A percentile compares a stretch with the other conserved stretches of the same genome.
phyloP scores from a whole-genome alignment of 2,113 vertebrate genomes.

The Hemicordylus capensis region DNA sequence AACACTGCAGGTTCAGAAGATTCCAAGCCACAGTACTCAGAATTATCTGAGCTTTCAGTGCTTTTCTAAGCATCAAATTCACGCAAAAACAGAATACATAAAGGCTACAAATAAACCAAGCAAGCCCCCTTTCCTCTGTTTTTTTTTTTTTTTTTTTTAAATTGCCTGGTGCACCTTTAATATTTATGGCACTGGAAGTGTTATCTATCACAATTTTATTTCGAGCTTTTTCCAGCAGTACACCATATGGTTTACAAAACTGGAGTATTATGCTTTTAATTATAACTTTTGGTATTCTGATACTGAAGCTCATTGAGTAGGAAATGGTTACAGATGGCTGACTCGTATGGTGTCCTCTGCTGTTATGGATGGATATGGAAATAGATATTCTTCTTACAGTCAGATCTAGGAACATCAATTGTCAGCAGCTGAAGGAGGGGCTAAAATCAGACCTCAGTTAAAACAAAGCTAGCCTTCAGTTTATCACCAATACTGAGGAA shows the following conservation, averaged over 20 bases:
- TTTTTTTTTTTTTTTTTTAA: not conserved
- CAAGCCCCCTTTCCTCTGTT: not conserved
- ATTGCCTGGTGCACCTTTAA: not conserved
- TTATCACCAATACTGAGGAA: not conserved
- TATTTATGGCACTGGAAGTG: not conserved
- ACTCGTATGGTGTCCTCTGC: not conserved
- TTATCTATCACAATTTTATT: not conserved
- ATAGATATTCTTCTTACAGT: slow-evolving; percentile 1
- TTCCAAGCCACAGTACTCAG: not conserved
- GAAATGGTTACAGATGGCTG: slow-evolving; percentile 1
- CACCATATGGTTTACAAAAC: not conserved
- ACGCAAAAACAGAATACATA: not conserved
- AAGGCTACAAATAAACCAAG: not conserved
- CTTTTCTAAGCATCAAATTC: not conserved
- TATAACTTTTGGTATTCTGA: not conserved
- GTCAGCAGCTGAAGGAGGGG: not conserved
- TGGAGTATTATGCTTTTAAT: not conserved
- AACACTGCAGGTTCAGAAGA: not conserved
- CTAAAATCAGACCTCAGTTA: not conserved
- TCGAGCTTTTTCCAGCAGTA: not conserved
- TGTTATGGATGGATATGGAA: not conserved
- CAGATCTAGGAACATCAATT: not conserved
- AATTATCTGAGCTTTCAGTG: not conserved
- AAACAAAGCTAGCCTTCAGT: not conserved
- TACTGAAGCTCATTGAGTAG: not conserved